Evolutionary conservation across 2,888 invertebrate genomes (phyloP).

Genomic region (Zonitis immaculata): DNA sequence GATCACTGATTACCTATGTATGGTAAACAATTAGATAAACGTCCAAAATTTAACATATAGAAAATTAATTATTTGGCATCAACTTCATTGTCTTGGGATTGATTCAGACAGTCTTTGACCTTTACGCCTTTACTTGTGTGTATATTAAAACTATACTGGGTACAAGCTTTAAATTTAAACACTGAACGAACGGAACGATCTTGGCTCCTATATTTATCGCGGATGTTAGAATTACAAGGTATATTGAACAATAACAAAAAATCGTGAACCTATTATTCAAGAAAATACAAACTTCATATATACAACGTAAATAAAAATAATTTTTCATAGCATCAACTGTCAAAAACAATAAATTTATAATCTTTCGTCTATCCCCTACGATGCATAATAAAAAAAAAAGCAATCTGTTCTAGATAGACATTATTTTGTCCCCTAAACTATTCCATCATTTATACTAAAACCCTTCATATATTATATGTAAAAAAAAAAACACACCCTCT

Average conservation of each 20-base stretch:
- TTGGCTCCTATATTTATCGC: constrained; percentile 1
- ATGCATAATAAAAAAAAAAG: constrained; percentile 1
- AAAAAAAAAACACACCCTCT: not conserved
- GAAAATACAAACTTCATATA: too few species aligned
- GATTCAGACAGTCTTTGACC: constrained; percentile 16
- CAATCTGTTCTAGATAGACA: not conserved
- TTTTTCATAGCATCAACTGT: too few species aligned
- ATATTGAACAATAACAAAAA: too few species aligned
- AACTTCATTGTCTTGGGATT: constrained; percentile 4
- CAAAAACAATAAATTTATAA: not conserved
- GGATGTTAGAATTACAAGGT: not conserved
- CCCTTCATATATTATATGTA: not conserved
- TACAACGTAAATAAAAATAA: too few species aligned
- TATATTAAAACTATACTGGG: too few species aligned
- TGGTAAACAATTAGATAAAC: too few species aligned
- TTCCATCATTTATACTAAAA: not conserved
- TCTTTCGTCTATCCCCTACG: not conserved
- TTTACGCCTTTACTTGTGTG: constrained; percentile 11
- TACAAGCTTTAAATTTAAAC: constrained; percentile 8
- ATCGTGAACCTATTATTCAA: too few species aligned
- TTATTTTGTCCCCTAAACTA: not conserved
- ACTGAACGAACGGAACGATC: constrained; percentile 3
- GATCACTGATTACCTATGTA: too few species aligned
- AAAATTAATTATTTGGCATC: constrained; percentile 6
- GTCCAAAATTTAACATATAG: too few species aligned